Evolutionary conservation across 2,888 invertebrate genomes (phyloP).

Genomic region (Dynastes tityus): DNA sequence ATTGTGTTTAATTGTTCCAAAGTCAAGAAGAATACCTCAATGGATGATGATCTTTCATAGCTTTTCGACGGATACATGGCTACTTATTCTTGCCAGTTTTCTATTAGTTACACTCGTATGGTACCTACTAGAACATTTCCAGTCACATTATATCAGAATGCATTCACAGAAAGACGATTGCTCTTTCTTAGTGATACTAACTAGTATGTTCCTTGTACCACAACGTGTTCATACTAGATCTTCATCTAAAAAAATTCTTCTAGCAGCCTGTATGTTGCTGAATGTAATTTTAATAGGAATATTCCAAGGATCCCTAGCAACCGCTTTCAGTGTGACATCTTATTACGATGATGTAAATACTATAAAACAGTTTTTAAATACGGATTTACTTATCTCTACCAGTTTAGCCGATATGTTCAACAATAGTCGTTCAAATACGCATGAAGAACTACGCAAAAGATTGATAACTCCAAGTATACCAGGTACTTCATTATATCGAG

Average conservation of each 20-base stretch:
- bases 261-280: slow-evolving; percentile 65
- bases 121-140: slow-evolving; percentile 24
- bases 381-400: slow-evolving; percentile 67
- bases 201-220: slow-evolving; percentile 46
- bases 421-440: slow-evolving; percentile 51
- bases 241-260: slow-evolving; percentile 60
- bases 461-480: slow-evolving; percentile 56
- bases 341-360: slow-evolving; percentile 70
- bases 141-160: slow-evolving; percentile 2
- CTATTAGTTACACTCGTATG: slow-evolving; percentile 35
- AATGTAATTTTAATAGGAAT: slow-evolving; percentile 68
- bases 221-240: slow-evolving; percentile 23
- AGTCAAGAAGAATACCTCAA: slow-evolving; percentile 67
- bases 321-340: slow-evolving; percentile 68
- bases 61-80: slow-evolving; percentile 59
- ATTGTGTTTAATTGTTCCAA: slow-evolving; percentile 69
- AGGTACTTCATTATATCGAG: slow-evolving; percentile 54
- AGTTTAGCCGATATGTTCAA: slow-evolving; percentile 64
- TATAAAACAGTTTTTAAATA: slow-evolving; percentile 68
- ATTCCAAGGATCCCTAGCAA: slow-evolving; percentile 70
- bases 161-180: slow-evolving; percentile 2
- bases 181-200: slow-evolving; percentile 37
- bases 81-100: slow-evolving; percentile 47
- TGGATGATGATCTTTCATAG: slow-evolving; percentile 68
- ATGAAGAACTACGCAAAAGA: slow-evolving; percentile 57